A percentile compares a stretch with the other conserved stretches of the same genome.
These are phyloP conservation scores for Hypomecis atomaria DNA, from an alignment of 2,888 invertebrate species.

Conservation along the genomic window DNA sequence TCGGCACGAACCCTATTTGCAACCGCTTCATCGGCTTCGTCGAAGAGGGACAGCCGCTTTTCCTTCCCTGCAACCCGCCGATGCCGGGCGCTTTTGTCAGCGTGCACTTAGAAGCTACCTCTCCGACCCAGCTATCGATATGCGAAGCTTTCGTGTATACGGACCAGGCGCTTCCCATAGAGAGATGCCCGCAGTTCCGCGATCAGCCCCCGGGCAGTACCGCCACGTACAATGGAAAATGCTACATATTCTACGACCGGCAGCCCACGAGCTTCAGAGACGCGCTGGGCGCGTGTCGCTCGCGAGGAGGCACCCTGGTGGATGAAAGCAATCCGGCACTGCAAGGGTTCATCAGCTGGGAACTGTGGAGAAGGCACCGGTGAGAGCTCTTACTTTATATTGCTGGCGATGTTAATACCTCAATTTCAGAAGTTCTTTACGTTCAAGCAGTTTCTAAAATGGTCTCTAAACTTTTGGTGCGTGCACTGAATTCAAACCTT, in stretches of 20 bases:
- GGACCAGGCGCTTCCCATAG: slow-evolving; percentile 94
- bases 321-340: slow-evolving; percentile 97
- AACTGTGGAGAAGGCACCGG: slow-evolving; percentile 95
- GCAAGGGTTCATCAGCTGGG: slow-evolving; percentile 98
- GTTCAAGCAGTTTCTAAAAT: no score
- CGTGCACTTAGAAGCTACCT: slow-evolving; percentile 92
- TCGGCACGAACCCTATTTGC: slow-evolving; percentile 96
- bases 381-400: slow-evolving; percentile 54
- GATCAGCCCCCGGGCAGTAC: slow-evolving; percentile 97
- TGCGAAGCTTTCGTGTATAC: slow-evolving; percentile 98
- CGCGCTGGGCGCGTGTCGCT: slow-evolving; percentile 91
- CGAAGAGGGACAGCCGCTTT: slow-evolving; percentile 95
- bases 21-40: slow-evolving; percentile 94
- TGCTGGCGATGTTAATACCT: slow-evolving; percentile 34
- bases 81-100: slow-evolving; percentile 98
- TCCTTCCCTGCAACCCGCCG: slow-evolving; percentile 96
- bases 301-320: slow-evolving; percentile 93
- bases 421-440: not conserved
- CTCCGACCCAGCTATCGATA: slow-evolving; percentile 91
- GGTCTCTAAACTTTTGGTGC: not conserved
- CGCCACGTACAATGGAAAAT: slow-evolving; percentile 97
- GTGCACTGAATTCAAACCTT: not conserved
- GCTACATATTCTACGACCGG: slow-evolving; percentile 96
- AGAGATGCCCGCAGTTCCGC: slow-evolving; percentile 95
- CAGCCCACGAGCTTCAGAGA: slow-evolving; percentile 93